A percentile compares a stretch with the other conserved stretches of the same genome.
These are phyloP conservation scores for Dusona sp. DNA, from an alignment of 2,888 invertebrate species.

Conservation along the genomic window DNA sequence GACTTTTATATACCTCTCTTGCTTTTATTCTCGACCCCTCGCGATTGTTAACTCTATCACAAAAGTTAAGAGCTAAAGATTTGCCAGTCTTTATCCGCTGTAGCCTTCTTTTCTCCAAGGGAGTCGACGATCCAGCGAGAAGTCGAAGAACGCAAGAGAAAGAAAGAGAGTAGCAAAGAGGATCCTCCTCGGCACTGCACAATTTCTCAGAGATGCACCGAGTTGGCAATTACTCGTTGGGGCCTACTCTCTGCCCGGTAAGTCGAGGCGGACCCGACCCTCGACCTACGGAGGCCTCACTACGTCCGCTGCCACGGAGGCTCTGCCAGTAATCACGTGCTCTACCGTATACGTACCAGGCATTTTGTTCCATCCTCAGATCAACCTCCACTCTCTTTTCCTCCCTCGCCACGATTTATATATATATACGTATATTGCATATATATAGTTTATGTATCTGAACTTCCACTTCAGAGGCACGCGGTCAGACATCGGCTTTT, in stretches of 20 bases:
- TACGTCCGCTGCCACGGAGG: constrained; percentile 79
- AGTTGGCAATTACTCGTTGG: constrained; percentile 81
- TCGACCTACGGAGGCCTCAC: constrained; percentile 77
- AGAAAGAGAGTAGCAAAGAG: constrained; percentile 34
- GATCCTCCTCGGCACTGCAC: constrained; percentile 65
- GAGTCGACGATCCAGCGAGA: constrained; percentile 7
- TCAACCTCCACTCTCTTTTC: constrained; percentile 53
- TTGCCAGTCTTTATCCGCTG: constrained; percentile 39
- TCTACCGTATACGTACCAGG: constrained; percentile 78
- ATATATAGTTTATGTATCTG: constrained; percentile 17
- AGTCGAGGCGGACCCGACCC: constrained; percentile 83
- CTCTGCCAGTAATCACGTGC: constrained; percentile 83
- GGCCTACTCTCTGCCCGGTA: constrained; percentile 77
- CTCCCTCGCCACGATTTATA: constrained; percentile 18
- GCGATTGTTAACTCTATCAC: constrained; percentile 53
- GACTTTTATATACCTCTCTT: constrained; percentile 45
- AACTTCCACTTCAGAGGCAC: constrained; percentile 49
- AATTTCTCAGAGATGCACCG: constrained; percentile 77
- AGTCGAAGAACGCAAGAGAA: background rate
- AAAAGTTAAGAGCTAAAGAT: constrained; percentile 37
- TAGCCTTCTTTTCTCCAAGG: constrained; percentile 21
- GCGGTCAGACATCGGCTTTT: constrained; percentile 42
- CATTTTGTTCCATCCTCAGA: constrained; percentile 69
- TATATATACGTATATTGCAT: constrained; percentile 2
- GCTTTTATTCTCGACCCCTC: constrained; percentile 15